phyloP scores from a whole-genome alignment of 35 echinoderm and acorn worm species.

The Hemicentrotus pulcherrimus region DNA sequence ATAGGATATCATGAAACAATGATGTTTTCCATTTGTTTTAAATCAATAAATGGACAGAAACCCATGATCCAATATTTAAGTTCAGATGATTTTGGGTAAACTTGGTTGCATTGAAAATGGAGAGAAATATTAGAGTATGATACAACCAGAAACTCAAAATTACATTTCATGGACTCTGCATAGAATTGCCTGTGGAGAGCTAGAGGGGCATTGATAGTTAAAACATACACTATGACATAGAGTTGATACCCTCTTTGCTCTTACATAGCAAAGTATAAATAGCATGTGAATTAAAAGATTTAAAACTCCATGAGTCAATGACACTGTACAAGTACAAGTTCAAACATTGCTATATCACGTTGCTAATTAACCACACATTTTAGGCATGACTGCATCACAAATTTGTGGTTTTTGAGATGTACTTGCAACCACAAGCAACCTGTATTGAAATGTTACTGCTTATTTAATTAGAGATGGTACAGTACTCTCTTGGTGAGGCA shows the following conservation, averaged over 20 bases:
- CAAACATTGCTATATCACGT: background rate
- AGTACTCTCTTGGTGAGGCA: background rate
- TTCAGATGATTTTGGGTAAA: no score
- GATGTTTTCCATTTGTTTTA: no score
- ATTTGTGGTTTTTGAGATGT: background rate
- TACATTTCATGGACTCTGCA: no score
- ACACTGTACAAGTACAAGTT: background rate
- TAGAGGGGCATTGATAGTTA: no score
- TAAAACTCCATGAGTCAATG: background rate
- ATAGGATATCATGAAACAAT: no score
- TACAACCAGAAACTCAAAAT: no score
- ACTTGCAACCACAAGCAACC: background rate
- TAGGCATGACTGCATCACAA: background rate
- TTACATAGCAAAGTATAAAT: background rate
- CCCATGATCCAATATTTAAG: no score
- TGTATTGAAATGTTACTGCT: background rate
- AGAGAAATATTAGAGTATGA: no score
- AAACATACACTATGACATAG: background rate
- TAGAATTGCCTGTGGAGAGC: no score
- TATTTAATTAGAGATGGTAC: background rate
- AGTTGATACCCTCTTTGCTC: background rate
- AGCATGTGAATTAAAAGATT: background rate
- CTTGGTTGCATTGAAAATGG: no score
- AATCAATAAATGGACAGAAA: no score
- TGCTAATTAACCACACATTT: background rate